Evolutionary conservation across 2,797 vertebrate species (phyloP), one percentile per base, ranked within the genome.

Genomic region (Acanthiza pusilla): DNA sequence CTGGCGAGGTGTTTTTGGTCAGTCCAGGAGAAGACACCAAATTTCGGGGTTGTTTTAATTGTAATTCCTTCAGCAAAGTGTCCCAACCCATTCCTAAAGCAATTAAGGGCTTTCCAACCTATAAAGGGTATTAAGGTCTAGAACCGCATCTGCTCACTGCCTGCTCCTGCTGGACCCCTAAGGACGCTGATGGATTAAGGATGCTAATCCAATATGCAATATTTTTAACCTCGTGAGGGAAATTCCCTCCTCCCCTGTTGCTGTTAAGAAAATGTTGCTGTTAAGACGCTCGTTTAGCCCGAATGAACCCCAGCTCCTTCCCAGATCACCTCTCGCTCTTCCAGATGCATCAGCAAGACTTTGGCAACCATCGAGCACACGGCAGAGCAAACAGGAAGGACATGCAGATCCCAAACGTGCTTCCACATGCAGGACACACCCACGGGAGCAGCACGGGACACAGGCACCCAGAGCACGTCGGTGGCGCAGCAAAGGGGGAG

Each of bases 361-460:
- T 91, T 23, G 13, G 25, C 68, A 96, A 61, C 14, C 63, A 19
- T 12, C 58, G 76, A 60, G 74, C 79, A 88, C 87, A 54, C 0
- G 0, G 48, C 55, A 68, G 23, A 58, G 55, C 16, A 6, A 93
- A 63, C 89, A 94, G 79, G 38, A 89, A 75, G 47, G 57, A 86
- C 93, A 96, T 83, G 92, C 95, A 96, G 58, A 93, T 85, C 71
- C 55, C 76, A 94, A 82, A 70, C 67, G 68, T 86, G 81, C 92
- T 94, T 67, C 89, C 91, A 45, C 85, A 32, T 94, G 83, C 80
- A 92, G 95, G 82, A 74, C 79, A 68, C 61, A 87, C 54, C 21
- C 36, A 73, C 23, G 14, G 50, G 29, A 85, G 11, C 70, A 55
- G 10, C 83, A 80, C 0, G 0, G 63, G 43, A 84, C 94, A 63